These are phyloP conservation scores for Coilia nasus DNA, from an alignment of 2,797 vertebrate species.

Conservation along the genomic window DNA sequence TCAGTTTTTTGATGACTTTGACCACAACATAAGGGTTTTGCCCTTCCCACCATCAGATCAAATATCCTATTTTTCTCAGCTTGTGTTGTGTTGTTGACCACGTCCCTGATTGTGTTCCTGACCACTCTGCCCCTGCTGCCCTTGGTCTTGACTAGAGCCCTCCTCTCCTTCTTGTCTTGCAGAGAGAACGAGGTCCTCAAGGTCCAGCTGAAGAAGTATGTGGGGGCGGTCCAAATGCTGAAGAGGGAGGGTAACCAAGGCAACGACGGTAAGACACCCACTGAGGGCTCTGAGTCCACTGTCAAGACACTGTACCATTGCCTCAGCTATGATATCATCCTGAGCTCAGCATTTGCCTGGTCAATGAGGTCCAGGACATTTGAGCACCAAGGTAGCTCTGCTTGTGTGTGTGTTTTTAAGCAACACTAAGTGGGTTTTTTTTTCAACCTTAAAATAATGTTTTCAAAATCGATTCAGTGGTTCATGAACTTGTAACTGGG, in stretches of 20 bases:
- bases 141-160: not conserved
- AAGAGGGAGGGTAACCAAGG: conserved; percentile 90
- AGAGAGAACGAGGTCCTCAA: conserved; percentile 99
- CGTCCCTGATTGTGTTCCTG: not conserved
- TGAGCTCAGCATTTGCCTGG: not conserved
- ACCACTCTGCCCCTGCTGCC: not conserved
- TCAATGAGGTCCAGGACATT: not conserved
- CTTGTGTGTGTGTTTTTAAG: too few species aligned
- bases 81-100: not conserved
- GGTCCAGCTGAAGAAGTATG: conserved; percentile 98
- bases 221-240: conserved; percentile 98
- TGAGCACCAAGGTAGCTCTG: too few species aligned
- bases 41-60: not conserved
- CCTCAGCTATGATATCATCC: not conserved
- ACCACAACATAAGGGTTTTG: not conserved
- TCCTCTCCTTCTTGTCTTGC: conserved; percentile 49
- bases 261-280: conserved; percentile 82
- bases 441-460: too few species aligned
- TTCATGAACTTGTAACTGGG: too few species aligned
- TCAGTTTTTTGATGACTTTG: not conserved
- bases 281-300: not conserved
- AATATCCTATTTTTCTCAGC: not conserved
- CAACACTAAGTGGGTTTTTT: too few species aligned
- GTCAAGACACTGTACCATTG: conserved; percentile 1
- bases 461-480: too few species aligned